These are phyloP conservation scores for Lamprotornis superbus DNA, from an alignment of 2,113 vertebrate genomes.

Conservation along the genomic window DNA sequence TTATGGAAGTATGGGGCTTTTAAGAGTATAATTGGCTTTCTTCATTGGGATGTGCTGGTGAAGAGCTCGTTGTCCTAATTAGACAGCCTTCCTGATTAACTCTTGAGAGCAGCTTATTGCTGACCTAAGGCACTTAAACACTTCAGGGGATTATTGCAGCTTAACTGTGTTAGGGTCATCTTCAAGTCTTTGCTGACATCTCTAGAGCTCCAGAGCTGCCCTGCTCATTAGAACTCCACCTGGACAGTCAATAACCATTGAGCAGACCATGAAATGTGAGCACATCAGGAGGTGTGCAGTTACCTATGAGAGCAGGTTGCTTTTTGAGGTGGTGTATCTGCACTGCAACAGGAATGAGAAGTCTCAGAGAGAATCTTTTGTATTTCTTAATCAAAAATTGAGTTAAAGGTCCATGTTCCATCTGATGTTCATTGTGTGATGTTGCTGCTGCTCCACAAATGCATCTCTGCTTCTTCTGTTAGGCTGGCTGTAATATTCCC, in stretches of 20 bases:
- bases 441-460: neutral
- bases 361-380: neutral
- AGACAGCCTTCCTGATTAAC: conserved; percentile 15
- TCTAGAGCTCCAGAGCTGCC: neutral
- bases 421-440: fast-evolving
- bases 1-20: neutral
- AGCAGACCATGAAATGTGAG: neutral
- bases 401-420: neutral
- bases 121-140: conserved; percentile 43
- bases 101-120: neutral
- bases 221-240: neutral
- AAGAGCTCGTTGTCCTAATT: neutral
- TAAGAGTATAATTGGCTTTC: neutral
- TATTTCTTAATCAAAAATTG: neutral
- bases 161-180: neutral
- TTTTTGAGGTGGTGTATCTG: neutral
- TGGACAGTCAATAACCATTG: neutral
- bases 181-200: neutral
- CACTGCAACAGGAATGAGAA: neutral
- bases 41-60: neutral
- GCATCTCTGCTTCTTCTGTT: neutral
- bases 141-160: conserved; percentile 27
- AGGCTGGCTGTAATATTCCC: neutral
- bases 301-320: fast-evolving
- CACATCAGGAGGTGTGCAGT: neutral